Evolutionary conservation across 2,888 invertebrate species (phyloP), one percentile per base, ranked within the genome.

Genomic region (Pristionchus japonicus): DNA sequence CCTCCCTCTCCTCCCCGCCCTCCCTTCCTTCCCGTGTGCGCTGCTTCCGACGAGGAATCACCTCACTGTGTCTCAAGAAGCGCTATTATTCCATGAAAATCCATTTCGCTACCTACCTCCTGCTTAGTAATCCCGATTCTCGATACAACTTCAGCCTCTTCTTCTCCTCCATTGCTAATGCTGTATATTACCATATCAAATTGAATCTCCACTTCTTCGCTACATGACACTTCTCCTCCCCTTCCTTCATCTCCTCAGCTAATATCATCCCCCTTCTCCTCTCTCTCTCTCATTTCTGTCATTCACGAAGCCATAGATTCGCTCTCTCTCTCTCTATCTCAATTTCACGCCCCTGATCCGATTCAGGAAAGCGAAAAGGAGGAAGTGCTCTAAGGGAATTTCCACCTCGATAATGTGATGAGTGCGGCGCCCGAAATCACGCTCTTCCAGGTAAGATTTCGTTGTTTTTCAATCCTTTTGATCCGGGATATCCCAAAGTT

Each of bases 361-460:
- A 47, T 77, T 77, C 77, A 77, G 77, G 57, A n/a, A 17, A 6
- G n/a, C 43, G 13, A 7, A 37, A 77, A 77, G 43, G 11, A 77
- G 47, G 77, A 77, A 77, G 77, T 77, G 34, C 70, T n/a, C n/a
- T n/a, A 40, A 40, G 43, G 15, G 34, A 31, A 15, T 34, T 15
- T 34, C 34, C 67, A 34, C 31, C 43, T 3, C 40, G 40, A 77
- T 77, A 77, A 77, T 77, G 77, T 77, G 77, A 77, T 77, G 77
- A 77, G 77, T 77, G 77, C 77, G n/a, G 77, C n/a, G 70, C 70
- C 34, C 7, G 77, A 77, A 77, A 77, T 77, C 77, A 77, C 77
- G 43, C 77, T 77, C n/a, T 77, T 77, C 77, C 77, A 77, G 77
- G 77, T 77, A 77, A 31, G 31, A 2, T n/a, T 3, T 34, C 7